Evolutionary conservation across 2,113 vertebrate genomes (phyloP).

Genomic region (Hemiprocne comata): DNA sequence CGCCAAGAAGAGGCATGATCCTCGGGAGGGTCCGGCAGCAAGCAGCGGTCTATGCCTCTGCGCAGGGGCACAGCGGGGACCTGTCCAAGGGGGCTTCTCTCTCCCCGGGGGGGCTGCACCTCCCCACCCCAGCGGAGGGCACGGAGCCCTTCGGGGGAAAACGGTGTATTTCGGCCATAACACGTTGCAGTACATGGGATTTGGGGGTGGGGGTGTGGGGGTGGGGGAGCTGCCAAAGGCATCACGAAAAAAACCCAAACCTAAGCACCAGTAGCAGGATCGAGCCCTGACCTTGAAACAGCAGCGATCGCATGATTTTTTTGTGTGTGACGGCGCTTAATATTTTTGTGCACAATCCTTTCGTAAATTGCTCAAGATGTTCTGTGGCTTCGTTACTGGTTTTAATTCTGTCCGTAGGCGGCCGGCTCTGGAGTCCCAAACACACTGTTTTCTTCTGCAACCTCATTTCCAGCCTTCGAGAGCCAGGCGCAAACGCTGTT

Average conservation of each 20-base stretch:
- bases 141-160: not conserved
- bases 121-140: not conserved
- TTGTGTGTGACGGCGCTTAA: accelerated
- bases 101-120: not conserved
- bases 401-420: not conserved
- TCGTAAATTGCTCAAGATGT: not conserved
- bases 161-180: not conserved
- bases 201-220: too few species aligned
- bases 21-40: not conserved
- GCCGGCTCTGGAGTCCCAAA: not conserved
- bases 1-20: not conserved
- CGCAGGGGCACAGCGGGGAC: not conserved
- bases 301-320: accelerated
- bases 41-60: not conserved
- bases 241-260: not conserved
- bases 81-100: not conserved
- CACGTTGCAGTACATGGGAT: not conserved
- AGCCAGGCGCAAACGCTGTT: not conserved
- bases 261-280: not conserved
- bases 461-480: not conserved
- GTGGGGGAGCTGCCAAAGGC: not conserved
- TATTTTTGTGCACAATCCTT: not conserved
- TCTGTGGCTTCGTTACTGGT: not conserved
- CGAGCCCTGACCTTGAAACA: not conserved
- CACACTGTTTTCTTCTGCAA: not conserved